Percentiles rank a stretch among this genome's conserved stretches.
These are phyloP conservation scores for Didymodactylos carnosus DNA, from an alignment of 2,888 invertebrate genomes.

Conservation along the genomic window DNA sequence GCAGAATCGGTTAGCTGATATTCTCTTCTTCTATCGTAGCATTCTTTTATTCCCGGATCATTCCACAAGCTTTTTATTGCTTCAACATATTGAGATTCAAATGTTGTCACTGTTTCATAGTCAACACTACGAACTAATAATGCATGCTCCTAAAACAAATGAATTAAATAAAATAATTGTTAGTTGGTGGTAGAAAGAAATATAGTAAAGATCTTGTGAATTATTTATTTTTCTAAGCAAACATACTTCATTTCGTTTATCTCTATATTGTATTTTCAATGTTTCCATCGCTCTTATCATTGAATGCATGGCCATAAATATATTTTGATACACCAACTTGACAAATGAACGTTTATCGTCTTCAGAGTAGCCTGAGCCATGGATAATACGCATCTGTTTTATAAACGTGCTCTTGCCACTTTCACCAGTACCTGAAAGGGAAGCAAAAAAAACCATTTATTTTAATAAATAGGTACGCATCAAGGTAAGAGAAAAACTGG, in stretches of 20 bases:
- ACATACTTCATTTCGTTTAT: constrained; percentile 67
- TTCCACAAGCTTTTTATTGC: constrained; percentile 90
- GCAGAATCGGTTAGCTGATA: constrained; percentile 99
- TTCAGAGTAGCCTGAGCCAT: constrained; percentile 94
- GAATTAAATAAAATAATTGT: constrained; percentile 3
- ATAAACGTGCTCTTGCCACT: constrained; percentile 99
- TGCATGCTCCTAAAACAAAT: constrained; percentile 49
- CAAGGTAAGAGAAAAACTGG: too few species aligned
- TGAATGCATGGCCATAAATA: constrained; percentile 99
- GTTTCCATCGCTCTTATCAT: constrained; percentile 99
- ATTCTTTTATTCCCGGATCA: constrained; percentile 91
- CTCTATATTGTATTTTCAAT: constrained; percentile 82
- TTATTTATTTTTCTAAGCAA: neutral
- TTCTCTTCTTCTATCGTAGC: constrained; percentile 94
- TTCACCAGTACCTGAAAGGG: constrained; percentile 64
- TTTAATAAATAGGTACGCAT: too few species aligned
- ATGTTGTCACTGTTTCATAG: constrained; percentile 94
- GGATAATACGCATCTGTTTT: constrained; percentile 99
- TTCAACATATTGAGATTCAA: constrained; percentile 86
- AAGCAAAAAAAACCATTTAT: too few species aligned
- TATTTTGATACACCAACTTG: constrained; percentile 97
- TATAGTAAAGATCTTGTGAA: too few species aligned
- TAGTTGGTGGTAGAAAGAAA: neutral
- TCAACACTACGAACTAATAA: constrained; percentile 84
- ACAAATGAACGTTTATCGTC: constrained; percentile 95